Base-by-base conservation (phyloP, 2,797 vertebrate genomes). In the Chloroceryle amazona region DNA sequence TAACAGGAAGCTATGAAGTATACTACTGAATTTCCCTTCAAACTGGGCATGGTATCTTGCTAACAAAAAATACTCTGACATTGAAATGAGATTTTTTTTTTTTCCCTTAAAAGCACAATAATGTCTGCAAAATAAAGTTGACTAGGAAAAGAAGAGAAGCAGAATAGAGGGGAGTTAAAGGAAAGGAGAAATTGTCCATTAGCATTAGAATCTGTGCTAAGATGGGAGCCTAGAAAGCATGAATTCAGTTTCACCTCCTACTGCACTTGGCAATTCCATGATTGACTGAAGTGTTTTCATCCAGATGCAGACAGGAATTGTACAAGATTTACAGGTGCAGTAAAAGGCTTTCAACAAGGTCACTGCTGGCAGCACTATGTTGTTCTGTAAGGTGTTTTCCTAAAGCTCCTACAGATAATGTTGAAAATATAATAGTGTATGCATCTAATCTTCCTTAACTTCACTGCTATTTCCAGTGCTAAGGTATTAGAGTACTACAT, bases 271-370 rank as follows among this genome's bases (percentile, higher is more conserved):
- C 33, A 88, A 13, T 52, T 87, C 37, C 25, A 15, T 94, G 79
- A 47, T 33, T 85, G 44, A 75, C 58, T 84, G 35, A 55, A 71
- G 14, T 68, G 68, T 63, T 92, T 95, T 93, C 6, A 4, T 63
- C 23, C 1, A 13, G 42, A 46, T 89, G n/a, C 62, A 68, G 85
- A 28, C 62, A 68, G 78, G 55, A 78, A 58, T 85, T 67, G 22
- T 44, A 49, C 12, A 51, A 68, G 54, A 82, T 87, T 81, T 89
- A 60, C 41, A 72, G 81, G 57, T 51, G 29, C 0, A 6, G 26
- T 87, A 81, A 87, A 91, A 82, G 11, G 13, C 29, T 89, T 91
- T 93, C 49, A 55, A 21, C 18, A 60, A 72, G 58, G 58, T 72
- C 2, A 11, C 37, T 49, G 31, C 41, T 89, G 67, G 72, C 60